A percentile compares a stretch with the other conserved stretches of the same genome.
phyloP scores from a whole-genome alignment of 2,888 invertebrate genomes.

The Amiota mariae region DNA sequence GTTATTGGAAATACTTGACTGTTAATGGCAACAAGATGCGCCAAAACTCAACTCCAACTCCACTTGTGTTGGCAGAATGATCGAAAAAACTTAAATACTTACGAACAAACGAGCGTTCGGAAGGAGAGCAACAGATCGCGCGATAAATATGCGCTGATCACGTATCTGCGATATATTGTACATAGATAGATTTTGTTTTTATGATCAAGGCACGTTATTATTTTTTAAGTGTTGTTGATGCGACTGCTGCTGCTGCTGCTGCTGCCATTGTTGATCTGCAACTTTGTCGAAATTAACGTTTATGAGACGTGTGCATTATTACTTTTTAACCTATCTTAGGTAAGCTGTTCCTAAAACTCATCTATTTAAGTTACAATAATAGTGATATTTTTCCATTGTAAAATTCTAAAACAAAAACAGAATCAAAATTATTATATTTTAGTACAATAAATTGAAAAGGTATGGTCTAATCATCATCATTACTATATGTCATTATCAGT shows the following conservation, averaged over 20 bases:
- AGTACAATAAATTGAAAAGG: too few species aligned
- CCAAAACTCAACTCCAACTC: constrained; percentile 6
- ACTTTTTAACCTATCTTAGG: background rate
- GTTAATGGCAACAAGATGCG: constrained; percentile 25
- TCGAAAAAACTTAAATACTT: background rate
- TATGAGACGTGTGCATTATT: constrained; percentile 17
- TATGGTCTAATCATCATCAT: too few species aligned
- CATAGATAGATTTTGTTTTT: constrained; percentile 28
- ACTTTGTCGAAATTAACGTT: constrained; percentile 28
- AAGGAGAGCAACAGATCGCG: constrained; percentile 49
- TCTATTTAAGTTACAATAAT: background rate
- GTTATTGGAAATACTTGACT: constrained; percentile 1
- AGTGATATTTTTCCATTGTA: too few species aligned
- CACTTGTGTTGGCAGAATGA: constrained; percentile 6
- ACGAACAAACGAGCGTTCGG: too few species aligned
- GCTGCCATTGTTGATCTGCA: background rate
- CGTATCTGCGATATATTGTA: constrained; percentile 42
- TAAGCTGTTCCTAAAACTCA: background rate
- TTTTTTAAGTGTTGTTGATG: constrained; percentile 22
- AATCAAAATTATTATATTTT: too few species aligned
- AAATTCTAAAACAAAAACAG: too few species aligned
- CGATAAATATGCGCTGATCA: constrained; percentile 66
- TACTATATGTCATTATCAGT: too few species aligned
- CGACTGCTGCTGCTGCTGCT: too few species aligned
- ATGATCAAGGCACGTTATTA: constrained; percentile 29